Conservation (phyloP, 2,113 vertebrate genomes). For the Daubentonia madagascariensis region DNA sequence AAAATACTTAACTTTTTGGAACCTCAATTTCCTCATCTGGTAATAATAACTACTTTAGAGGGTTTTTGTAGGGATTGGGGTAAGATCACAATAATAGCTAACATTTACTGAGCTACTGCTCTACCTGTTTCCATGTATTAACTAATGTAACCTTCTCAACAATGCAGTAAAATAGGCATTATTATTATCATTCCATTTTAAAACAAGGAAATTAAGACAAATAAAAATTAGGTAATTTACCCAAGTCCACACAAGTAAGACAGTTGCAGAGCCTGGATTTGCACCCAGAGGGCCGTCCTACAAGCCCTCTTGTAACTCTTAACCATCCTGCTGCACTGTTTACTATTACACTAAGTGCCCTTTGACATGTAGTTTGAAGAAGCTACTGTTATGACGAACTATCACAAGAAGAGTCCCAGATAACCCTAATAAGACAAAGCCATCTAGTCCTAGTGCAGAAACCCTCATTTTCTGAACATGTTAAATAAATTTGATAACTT, state of each 20-base stretch:
- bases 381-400: not conserved
- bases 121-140: not conserved
- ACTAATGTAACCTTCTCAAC: not conserved
- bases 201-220: not conserved
- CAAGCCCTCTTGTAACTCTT: not conserved
- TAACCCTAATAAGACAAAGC: not conserved
- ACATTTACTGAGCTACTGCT: not conserved
- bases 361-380: not conserved
- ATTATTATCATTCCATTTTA: not conserved
- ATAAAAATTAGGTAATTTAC: not conserved
- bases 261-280: not conserved
- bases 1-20: not conserved
- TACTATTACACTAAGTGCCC: not conserved
- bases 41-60: not conserved
- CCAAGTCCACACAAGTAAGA: not conserved
- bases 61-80: not conserved
- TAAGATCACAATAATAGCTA: not conserved
- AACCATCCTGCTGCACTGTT: not conserved
- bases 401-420: not conserved
- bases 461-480: not conserved
- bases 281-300: not conserved
- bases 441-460: not conserved
- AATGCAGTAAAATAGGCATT: not conserved
- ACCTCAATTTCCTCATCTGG: not conserved
- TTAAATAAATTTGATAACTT: no score